Percentiles rank a stretch among this genome's conserved stretches.
phyloP scores from a whole-genome alignment of 1,140 invertebrate species.

The Grapholita molesta region DNA sequence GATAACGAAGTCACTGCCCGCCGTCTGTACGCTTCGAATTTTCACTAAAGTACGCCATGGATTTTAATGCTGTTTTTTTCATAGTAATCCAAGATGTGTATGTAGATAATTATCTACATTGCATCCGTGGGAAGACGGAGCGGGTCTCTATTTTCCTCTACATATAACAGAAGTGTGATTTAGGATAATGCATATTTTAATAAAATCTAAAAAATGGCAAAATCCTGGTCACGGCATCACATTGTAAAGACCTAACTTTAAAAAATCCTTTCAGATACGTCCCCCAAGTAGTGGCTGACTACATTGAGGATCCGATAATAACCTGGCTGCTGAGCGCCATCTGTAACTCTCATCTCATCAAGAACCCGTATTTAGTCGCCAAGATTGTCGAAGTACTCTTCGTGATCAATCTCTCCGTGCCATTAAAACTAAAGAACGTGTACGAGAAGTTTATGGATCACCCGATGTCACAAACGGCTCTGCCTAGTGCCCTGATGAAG shows the following conservation, averaged over 20 bases:
- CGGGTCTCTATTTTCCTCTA: too few species aligned
- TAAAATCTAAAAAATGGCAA: too few species aligned
- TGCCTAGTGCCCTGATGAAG: conserved; percentile 96
- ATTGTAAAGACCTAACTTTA: background rate
- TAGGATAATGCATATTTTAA: too few species aligned
- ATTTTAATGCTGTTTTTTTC: too few species aligned
- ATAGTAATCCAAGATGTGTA: too few species aligned
- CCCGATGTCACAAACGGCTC: conserved; percentile 87
- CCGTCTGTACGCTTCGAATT: too few species aligned
- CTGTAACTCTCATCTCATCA: conserved; percentile 93
- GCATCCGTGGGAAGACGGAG: too few species aligned
- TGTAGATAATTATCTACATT: too few species aligned
- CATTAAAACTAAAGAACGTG: conserved; percentile 81
- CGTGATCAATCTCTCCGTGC: conserved; percentile 91
- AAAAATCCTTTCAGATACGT: conserved; percentile 83
- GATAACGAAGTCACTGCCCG: too few species aligned
- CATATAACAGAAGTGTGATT: too few species aligned
- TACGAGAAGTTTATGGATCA: conserved; percentile 85
- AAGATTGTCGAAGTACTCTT: conserved; percentile 97
- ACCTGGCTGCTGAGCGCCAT: conserved; percentile 93
- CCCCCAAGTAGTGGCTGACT: conserved; percentile 85
- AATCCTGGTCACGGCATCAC: background rate
- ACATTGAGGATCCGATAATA: conserved; percentile 90
- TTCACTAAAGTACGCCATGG: too few species aligned
- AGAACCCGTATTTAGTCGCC: conserved; percentile 97